Conservation (phyloP, 1,140 invertebrate species). For the Aphelinus atriplicis region DNA sequence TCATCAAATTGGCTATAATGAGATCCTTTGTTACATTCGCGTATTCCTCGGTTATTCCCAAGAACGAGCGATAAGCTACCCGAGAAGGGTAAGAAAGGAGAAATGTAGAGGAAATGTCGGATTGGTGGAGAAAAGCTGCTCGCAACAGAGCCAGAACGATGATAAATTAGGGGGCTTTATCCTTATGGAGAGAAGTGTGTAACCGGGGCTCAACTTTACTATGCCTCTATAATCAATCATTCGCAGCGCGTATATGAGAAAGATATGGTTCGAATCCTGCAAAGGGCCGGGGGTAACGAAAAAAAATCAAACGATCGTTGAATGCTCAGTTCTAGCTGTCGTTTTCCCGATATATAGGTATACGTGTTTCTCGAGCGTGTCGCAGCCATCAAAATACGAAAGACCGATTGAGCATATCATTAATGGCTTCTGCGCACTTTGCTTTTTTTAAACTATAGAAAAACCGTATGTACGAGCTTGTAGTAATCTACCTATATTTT, state of each 20-base stretch:
- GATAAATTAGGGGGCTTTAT: conserved; percentile 58
- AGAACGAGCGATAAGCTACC: background rate
- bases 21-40: too few relatives aligned
- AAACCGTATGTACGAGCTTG: too few relatives aligned
- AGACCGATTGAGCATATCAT: background rate
- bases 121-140: conserved; percentile 49
- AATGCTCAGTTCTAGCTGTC: background rate
- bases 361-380: background rate
- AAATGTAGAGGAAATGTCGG: background rate
- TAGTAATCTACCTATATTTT: too few relatives aligned
- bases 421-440: too few relatives aligned
- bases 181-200: conserved; percentile 62
- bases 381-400: background rate
- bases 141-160: conserved; percentile 45
- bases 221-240: conserved; percentile 56
- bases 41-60: background rate
- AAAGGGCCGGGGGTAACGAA: background rate
- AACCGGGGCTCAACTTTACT: conserved; percentile 56
- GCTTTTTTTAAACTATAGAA: too few relatives aligned
- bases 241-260: conserved; percentile 8
- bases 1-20: too few relatives aligned
- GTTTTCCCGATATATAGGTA: background rate
- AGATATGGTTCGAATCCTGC: conserved; percentile 22
- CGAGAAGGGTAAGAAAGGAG: background rate
- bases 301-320: conserved; percentile 23